Conservation (phyloP, 1,140 invertebrate species). For the Drosophila carrolli region DNA sequence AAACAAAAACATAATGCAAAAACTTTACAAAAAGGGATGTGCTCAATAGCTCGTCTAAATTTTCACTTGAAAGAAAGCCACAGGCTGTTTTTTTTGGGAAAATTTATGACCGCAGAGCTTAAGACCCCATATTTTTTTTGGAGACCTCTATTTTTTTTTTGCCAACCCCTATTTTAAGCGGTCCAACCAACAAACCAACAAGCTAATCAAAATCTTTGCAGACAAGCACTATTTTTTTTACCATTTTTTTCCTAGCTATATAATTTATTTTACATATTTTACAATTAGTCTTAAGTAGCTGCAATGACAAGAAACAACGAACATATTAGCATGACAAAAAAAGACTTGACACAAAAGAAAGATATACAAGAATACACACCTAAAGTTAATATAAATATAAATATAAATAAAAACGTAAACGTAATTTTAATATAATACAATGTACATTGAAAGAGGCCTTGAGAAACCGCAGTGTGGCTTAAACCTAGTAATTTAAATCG, state of each 20-base stretch:
- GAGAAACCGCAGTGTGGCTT: conserved; percentile 76
- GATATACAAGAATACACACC: conserved; percentile 12
- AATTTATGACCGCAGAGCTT: too few species aligned
- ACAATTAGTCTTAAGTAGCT: conserved; percentile 31
- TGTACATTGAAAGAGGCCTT: conserved; percentile 75
- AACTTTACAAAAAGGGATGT: conserved; percentile 1
- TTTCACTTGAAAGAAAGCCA: too few species aligned
- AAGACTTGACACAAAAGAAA: conserved; percentile 29
- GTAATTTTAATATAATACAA: neutral
- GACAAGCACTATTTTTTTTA: conserved; percentile 19
- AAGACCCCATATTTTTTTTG: conserved; percentile 6
- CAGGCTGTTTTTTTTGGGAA: too few species aligned
- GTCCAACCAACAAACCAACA: conserved; percentile 32
- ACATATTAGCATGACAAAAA: conserved; percentile 42
- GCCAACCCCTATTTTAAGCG: conserved; percentile 22
- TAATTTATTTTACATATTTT: conserved; percentile 9
- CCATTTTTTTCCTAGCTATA: conserved; percentile 23
- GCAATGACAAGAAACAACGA: conserved; percentile 38
- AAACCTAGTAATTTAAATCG: conserved; percentile 37
- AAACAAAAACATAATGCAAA: conserved; percentile 4
- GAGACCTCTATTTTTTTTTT: conserved; percentile 18
- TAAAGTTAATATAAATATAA: conserved; percentile 5
- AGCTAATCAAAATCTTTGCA: conserved; percentile 31
- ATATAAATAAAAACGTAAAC: neutral
- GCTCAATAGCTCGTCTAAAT: neutral